Base-by-base conservation (phyloP, 64 coral and sea anemone species). In the Stylophora pistillata region DNA sequence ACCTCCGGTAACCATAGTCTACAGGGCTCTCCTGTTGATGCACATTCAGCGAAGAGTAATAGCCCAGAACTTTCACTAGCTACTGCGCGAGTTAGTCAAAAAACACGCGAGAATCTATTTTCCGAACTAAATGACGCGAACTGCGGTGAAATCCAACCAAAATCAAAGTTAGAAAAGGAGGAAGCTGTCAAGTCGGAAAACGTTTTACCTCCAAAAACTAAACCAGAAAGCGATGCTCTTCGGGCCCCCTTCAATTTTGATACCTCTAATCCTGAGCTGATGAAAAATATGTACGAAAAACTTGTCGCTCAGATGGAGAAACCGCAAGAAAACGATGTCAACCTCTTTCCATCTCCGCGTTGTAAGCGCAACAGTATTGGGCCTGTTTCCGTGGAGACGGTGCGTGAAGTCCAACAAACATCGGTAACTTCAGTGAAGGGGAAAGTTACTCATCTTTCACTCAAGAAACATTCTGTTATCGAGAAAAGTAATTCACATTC, bases 231-330 rank as follows among this genome's bases (percentile, higher is more conserved):
- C 0, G 62, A 53, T 52, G 61, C 25, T 20, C 12, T 10, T 5
- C 18, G 61, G 13, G 37, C 7, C 7, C 37, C 37, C 37, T 47
- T 47, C 7, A 47, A 47, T 47, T 47, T 47, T 47, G 37, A 47
- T 47, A 47, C 37, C 7, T 47, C 37, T 47, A 47, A 47, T 47
- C 37, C 37, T 1, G 37, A 47, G 37, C 7, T 7, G 37, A 47
- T 47, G 37, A 84, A 53, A 69, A 65, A 64, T 13, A 41, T 84
- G 34, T 63, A 69, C 9, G 58, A 70, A 23, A 63, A 84, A 70
- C 66, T 84, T 84, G 53, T 84, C 32, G 80, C 80, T 84, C 80
- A 84, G 41, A 84, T 84, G 80, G 80, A 84, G 30, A 84, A 68
- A 69, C 80, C 80, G 0, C 62, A 69, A 34, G 34, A 84, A 23